Evolutionary conservation across 2,888 invertebrate genomes (phyloP), one percentile per base, ranked within the genome.

Genomic region (Iselma pallidipennis): DNA sequence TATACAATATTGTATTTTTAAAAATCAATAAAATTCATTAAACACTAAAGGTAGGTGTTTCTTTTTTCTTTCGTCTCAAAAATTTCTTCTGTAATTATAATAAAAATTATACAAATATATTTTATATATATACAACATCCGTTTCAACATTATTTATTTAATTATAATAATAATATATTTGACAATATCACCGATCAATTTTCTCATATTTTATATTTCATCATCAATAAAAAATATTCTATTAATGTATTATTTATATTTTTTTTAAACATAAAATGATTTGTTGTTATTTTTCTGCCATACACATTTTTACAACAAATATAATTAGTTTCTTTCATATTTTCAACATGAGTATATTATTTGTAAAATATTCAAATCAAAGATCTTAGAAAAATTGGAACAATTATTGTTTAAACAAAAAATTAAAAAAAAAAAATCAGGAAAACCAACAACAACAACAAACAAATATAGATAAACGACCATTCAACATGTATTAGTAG

Each of bases 1-100:
- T 77, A 76, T 78, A 77, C 77, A 77, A 74, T 76, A 72, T 71
- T 73, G 64, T 73, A 69, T 70, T 71, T 71, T 16, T 37, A 16
- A 70, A 72, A 75, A 72, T 74, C 72, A 74, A 72, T 74, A 71
- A 72, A 74, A 74, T 71, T 67, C 71, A 71, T 72, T 71, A 67
- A 66, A 68, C 60, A 66, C 72, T 72, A 70, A 71, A 66, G 70
- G 71, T 75, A 74, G 74, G 73, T 74, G 71, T 69, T n/a, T 33
- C 6, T 33, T 33, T 33, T 37, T 37, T 9, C 9, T 6, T 16
- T 37, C 16, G 16, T 37, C 37, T n/a, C n/a, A n/a, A n/a, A n/a
- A 37, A 16, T 37, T 37, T 37, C 37, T 26, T 71, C 66, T 71
- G 70, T 65, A 66, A 71, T 37, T 66, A 69, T 71, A 70, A 71